Evolutionary conservation across 1,140 invertebrate genomes (phyloP).

Genomic region (Halictus rubicundus): DNA sequence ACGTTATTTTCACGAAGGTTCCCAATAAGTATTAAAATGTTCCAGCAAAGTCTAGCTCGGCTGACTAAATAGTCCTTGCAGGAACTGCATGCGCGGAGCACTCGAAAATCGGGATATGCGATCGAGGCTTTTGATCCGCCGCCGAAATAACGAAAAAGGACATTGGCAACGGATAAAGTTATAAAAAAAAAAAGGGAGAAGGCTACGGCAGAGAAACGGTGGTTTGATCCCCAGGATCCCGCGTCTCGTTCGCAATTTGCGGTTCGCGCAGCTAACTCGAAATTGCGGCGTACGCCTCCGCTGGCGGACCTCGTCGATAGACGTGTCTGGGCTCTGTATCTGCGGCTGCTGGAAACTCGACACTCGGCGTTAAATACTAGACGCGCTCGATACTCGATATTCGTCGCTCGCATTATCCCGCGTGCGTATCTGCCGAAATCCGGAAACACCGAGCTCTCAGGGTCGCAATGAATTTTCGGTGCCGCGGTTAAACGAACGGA

Average conservation of each 20-base stretch:
- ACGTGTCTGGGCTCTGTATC: slow-evolving; percentile 22
- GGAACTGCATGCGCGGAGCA: neutral
- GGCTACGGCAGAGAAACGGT: neutral
- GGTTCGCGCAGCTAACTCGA: slow-evolving; percentile 17
- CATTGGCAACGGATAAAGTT: neutral
- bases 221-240: slow-evolving; percentile 30
- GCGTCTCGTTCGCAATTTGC: slow-evolving; percentile 54
- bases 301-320: neutral
- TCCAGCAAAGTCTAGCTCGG: too few species aligned
- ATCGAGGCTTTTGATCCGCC: neutral
- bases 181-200: neutral
- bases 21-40: too few species aligned
- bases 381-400: slow-evolving; percentile 48
- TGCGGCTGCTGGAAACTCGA: slow-evolving; percentile 30
- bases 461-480: neutral
- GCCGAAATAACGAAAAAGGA: neutral
- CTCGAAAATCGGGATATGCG: neutral
- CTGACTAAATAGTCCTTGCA: neutral
- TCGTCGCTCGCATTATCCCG: slow-evolving; percentile 33
- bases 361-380: slow-evolving; percentile 43
- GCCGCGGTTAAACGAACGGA: too few species aligned
- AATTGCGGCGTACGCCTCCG: slow-evolving; percentile 23
- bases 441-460: neutral
- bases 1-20: too few species aligned
- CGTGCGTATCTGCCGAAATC: slow-evolving; percentile 14